phyloP scores from a whole-genome alignment of 2,888 invertebrate species.

The Drosophila quinaria region DNA sequence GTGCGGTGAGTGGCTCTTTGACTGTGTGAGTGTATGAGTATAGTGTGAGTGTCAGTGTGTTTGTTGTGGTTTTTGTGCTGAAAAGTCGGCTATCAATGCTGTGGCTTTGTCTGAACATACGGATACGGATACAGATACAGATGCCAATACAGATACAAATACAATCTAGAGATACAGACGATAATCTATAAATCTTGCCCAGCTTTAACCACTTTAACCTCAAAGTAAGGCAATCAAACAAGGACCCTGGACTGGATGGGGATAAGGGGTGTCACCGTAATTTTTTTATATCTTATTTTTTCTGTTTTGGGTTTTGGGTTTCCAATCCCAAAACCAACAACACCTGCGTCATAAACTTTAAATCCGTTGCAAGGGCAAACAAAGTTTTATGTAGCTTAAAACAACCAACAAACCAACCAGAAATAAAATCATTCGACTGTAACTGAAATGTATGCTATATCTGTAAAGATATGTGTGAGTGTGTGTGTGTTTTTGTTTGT shows the following conservation, averaged over 20 bases:
- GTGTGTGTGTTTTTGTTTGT: slow-evolving; percentile 4
- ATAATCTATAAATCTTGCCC: neutral
- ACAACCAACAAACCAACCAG: slow-evolving; percentile 52
- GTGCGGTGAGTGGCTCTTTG: slow-evolving; percentile 10
- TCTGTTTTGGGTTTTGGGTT: slow-evolving; percentile 18
- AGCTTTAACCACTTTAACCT: neutral
- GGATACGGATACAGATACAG: neutral
- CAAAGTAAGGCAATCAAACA: slow-evolving; percentile 1
- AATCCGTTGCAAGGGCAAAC: slow-evolving; percentile 57
- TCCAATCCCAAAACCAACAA: slow-evolving; percentile 62
- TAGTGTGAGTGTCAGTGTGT: slow-evolving; percentile 8
- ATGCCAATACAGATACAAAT: slow-evolving; percentile 4
- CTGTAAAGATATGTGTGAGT: neutral
- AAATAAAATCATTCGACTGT: slow-evolving; percentile 77
- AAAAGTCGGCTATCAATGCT: slow-evolving; percentile 59
- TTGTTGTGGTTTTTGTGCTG: slow-evolving; percentile 65
- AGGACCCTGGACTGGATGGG: neutral
- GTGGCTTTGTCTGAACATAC: slow-evolving; percentile 42
- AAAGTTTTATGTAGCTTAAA: slow-evolving; percentile 65
- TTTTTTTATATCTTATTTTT: slow-evolving; percentile 12
- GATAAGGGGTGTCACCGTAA: neutral
- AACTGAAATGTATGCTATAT: slow-evolving; percentile 41
- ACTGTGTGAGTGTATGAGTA: slow-evolving; percentile 1
- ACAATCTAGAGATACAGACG: neutral
- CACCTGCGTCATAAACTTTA: slow-evolving; percentile 79